These are phyloP conservation scores for Acrocephalus scirpaceus DNA, from an alignment of 2,797 vertebrate species.

Conservation along the genomic window DNA sequence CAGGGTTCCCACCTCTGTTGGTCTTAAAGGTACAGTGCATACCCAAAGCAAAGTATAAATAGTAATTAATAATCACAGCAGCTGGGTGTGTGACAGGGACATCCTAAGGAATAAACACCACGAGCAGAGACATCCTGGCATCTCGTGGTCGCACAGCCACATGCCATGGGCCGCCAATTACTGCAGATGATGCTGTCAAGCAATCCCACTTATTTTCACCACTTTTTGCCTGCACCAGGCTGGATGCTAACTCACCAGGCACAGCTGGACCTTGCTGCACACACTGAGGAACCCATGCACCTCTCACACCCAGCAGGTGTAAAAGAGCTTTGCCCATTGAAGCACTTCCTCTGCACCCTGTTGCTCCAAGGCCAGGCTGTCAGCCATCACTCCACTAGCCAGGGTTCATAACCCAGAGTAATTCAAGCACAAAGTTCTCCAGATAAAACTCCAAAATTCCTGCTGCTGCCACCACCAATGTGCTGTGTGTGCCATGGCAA, in stretches of 20 bases:
- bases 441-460: background rate
- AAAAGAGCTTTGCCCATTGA: accelerated
- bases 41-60: slow-evolving; percentile 31
- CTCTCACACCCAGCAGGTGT: accelerated
- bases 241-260: background rate
- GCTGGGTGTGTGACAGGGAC: slow-evolving; percentile 20
- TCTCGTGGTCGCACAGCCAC: background rate
- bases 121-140: background rate
- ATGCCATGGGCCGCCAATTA: background rate
- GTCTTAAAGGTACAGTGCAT: background rate
- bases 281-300: accelerated
- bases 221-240: background rate
- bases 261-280: background rate
- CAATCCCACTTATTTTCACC: background rate
- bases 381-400: accelerated
- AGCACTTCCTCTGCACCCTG: accelerated
- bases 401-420: background rate
- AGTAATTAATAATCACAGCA: slow-evolving; percentile 57
- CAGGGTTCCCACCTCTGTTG: background rate
- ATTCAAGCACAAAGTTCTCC: background rate
- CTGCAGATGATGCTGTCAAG: accelerated
- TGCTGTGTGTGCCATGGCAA: accelerated
- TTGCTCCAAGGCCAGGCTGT: background rate
- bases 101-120: slow-evolving; percentile 27
- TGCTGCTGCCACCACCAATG: accelerated